Conservation (phyloP, 2,888 invertebrate genomes). For the Calameuta filiformis region DNA sequence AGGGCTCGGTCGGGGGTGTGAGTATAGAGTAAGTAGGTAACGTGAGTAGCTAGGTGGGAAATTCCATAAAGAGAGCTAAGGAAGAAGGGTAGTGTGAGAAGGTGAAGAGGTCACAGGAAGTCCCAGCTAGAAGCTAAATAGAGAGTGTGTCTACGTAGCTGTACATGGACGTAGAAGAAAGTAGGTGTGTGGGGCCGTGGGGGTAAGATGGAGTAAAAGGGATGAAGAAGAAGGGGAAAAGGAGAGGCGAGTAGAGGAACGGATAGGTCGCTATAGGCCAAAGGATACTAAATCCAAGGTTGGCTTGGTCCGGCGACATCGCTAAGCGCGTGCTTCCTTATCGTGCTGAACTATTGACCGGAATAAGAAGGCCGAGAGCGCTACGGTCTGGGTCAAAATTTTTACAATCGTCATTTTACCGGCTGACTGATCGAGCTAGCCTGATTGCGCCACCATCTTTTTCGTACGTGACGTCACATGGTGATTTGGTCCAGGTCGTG, state of each 20-base stretch:
- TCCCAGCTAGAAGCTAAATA: too few species aligned
- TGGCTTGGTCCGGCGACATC: slow-evolving; percentile 10
- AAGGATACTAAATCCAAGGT: slow-evolving; percentile 3
- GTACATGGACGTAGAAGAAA: not conserved
- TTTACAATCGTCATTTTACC: slow-evolving; percentile 22
- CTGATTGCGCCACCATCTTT: slow-evolving; percentile 46
- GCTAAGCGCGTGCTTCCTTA: slow-evolving; percentile 28
- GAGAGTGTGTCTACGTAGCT: too few species aligned
- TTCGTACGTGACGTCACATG: slow-evolving; percentile 40
- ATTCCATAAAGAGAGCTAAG: too few species aligned
- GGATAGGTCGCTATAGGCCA: slow-evolving; percentile 3
- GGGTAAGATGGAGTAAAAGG: slow-evolving; percentile 9
- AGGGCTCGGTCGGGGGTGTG: too few species aligned
- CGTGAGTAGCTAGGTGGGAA: too few species aligned
- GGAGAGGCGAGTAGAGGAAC: slow-evolving; percentile 8
- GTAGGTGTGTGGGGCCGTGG: not conserved
- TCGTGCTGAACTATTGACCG: slow-evolving; percentile 34
- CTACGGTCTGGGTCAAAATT: slow-evolving; percentile 28
- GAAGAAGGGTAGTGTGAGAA: too few species aligned
- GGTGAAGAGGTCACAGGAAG: too few species aligned
- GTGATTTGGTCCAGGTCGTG: slow-evolving; percentile 3
- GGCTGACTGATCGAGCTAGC: slow-evolving; percentile 35
- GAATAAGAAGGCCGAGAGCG: slow-evolving; percentile 13
- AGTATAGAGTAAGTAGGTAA: too few species aligned
- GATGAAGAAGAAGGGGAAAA: slow-evolving; percentile 1